These are phyloP conservation scores for Nymphalis io DNA, from an alignment of 1,140 invertebrate genomes.

Conservation along the genomic window DNA sequence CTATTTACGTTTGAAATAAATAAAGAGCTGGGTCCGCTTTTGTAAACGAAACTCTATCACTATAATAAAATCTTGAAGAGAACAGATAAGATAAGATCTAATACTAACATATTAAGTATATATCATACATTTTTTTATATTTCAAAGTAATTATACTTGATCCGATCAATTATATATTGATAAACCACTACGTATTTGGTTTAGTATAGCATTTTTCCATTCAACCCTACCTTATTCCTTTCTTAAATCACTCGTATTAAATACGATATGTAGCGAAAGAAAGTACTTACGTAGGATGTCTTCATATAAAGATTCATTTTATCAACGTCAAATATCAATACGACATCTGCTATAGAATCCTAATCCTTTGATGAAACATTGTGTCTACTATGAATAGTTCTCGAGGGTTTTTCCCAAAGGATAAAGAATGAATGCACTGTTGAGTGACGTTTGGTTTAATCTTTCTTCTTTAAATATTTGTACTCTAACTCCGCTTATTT, in stretches of 20 bases:
- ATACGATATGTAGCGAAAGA: too few relatives aligned
- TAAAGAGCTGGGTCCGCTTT: neutral
- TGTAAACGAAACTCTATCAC: neutral
- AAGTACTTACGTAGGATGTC: too few relatives aligned
- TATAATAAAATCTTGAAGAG: slow-evolving; percentile 5
- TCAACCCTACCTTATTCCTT: too few relatives aligned
- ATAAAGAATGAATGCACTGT: neutral
- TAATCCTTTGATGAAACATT: slow-evolving; percentile 3
- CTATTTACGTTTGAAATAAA: slow-evolving; percentile 2
- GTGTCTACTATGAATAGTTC: neutral
- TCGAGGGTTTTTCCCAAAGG: neutral
- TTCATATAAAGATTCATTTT: neutral
- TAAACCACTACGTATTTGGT: too few relatives aligned
- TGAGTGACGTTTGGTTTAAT: neutral
- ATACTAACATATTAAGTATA: too few relatives aligned
- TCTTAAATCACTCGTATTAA: too few relatives aligned
- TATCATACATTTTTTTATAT: too few relatives aligned
- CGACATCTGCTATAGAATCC: neutral
- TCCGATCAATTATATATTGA: too few relatives aligned
- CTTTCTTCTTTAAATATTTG: neutral
- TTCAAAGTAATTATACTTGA: too few relatives aligned
- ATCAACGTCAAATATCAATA: neutral
- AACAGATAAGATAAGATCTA: neutral
- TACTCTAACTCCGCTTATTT: too few relatives aligned
- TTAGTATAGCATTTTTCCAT: too few relatives aligned